Evolutionary conservation across 2,113 vertebrate species (phyloP), one percentile per base, ranked within the genome.

Genomic region (Onychorhynchus coronatus): DNA sequence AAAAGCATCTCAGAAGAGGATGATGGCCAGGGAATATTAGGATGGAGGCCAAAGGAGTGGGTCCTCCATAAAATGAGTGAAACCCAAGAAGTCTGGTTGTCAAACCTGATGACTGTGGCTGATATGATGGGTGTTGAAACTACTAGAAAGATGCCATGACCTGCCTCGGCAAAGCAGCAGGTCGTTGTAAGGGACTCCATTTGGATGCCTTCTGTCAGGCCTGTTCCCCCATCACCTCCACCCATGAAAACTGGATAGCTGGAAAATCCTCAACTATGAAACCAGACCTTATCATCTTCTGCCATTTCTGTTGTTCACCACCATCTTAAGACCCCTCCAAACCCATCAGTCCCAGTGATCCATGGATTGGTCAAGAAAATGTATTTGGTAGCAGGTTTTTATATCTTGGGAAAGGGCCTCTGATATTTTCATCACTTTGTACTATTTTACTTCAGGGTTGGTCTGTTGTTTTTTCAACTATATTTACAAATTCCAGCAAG

Each of bases 401-500:
- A 14, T 33, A 31, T 22, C 24, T 68, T 27, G 22, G 65, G 80
- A 94, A 88, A 2, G 5, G 30, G 23, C 11, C 11, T 49, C 74
- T 80, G 44, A 13, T 67, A 53, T 93, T 90, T 86, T 33, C 44
- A 65, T 67, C 44, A 65, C 25, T 81, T 93, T 72, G 25, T 91
- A 35, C 61, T 68, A 46, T 82, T 95, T 95, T 68, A 68, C 35
- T 88, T 89, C 31, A 88, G 53, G 7, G 33, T 80, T 74, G 30
- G 66, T 75, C 72, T 85, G 61, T 87, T 90, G 79, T 46, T 77
- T 88, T 87, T 95, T 93, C 5, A 2, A 55, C 73, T 93, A 50
- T 87, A 89, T 94, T 96, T 95, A 92, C 85, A 89, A 95, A 95
- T 92, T 91, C 91, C 89, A 89, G 31, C 23, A 66, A 78, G 77